Conservation (phyloP, 2,113 vertebrate species). For the Stigmatopora nigra region DNA sequence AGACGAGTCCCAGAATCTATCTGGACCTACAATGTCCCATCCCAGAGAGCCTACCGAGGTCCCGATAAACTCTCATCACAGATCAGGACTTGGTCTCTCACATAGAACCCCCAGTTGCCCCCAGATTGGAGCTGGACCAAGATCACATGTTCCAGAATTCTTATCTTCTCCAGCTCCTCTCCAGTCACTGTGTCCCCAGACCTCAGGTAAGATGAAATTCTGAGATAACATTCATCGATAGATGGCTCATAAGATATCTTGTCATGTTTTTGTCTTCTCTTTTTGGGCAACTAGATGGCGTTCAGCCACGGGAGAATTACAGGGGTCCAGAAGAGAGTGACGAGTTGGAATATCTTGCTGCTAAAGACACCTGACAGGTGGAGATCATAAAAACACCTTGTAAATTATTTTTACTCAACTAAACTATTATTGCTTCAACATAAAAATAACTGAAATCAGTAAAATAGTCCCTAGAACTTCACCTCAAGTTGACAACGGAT, state of each 20-base stretch:
- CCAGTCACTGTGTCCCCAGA: conserved; percentile 8
- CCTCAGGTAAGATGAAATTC: conserved; percentile 16
- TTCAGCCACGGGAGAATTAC: neutral
- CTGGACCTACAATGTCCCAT: neutral
- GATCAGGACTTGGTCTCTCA: neutral
- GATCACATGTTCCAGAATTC: conserved; percentile 2
- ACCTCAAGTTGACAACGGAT: neutral
- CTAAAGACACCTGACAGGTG: neutral
- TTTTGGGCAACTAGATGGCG: conserved; percentile 29
- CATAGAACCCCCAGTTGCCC: neutral
- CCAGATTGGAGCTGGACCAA: neutral
- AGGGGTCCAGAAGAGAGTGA: conserved; percentile 79
- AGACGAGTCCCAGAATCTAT: neutral
- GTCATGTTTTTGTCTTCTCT: neutral
- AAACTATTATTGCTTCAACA: neutral
- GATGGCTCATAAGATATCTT: neutral
- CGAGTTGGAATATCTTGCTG: conserved; percentile 60
- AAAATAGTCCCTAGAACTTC: neutral
- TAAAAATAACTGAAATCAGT: neutral
- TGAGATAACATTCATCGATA: neutral
- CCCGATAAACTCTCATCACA: conserved; percentile 30
- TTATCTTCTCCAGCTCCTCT: conserved; percentile 35
- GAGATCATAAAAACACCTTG: neutral
- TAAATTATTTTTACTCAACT: neutral
- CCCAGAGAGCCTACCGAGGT: conserved; percentile 20